Conservation (phyloP, 2,888 invertebrate genomes). For the Helleia helle region DNA sequence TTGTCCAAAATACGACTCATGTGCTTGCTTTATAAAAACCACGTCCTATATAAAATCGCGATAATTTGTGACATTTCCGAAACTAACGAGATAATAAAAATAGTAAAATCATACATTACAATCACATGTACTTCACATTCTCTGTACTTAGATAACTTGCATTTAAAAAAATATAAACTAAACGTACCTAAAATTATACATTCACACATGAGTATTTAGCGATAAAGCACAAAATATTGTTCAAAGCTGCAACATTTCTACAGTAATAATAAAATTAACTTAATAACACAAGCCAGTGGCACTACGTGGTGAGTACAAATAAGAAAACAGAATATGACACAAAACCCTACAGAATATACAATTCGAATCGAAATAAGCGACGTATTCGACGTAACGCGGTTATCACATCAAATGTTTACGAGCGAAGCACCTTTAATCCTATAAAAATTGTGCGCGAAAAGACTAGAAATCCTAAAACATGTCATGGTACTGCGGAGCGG, state of each 20-base stretch:
- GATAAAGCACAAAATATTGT: constrained; percentile 69
- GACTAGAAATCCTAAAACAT: constrained; percentile 59
- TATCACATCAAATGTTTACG: constrained; percentile 60
- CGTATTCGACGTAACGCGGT: constrained; percentile 42
- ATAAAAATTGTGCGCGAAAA: constrained; percentile 59
- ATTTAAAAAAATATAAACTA: constrained; percentile 42
- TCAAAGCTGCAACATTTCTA: constrained; percentile 70
- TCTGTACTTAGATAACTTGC: constrained; percentile 66
- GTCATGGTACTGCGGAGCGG: constrained; percentile 24
- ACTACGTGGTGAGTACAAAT: constrained; percentile 58
- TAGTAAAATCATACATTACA: constrained; percentile 53
- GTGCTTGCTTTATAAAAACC: constrained; percentile 29
- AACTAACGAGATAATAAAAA: constrained; percentile 37
- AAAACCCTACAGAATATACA: constrained; percentile 46
- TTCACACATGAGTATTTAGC: constrained; percentile 72
- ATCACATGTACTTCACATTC: constrained; percentile 65
- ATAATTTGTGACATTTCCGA: constrained; percentile 39
- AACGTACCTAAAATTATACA: constrained; percentile 59
- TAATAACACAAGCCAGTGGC: constrained; percentile 61
- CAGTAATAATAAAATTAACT: constrained; percentile 39
- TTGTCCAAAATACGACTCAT: constrained; percentile 33
- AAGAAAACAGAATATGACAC: constrained; percentile 60
- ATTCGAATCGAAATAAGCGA: constrained; percentile 40
- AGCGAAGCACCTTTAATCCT: constrained; percentile 59
- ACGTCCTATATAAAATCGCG: constrained; percentile 17